Percentiles rank a stretch among this genome's conserved stretches.
phyloP scores from a whole-genome alignment of 2,797 vertebrate genomes.

The Taenioides sp. region DNA sequence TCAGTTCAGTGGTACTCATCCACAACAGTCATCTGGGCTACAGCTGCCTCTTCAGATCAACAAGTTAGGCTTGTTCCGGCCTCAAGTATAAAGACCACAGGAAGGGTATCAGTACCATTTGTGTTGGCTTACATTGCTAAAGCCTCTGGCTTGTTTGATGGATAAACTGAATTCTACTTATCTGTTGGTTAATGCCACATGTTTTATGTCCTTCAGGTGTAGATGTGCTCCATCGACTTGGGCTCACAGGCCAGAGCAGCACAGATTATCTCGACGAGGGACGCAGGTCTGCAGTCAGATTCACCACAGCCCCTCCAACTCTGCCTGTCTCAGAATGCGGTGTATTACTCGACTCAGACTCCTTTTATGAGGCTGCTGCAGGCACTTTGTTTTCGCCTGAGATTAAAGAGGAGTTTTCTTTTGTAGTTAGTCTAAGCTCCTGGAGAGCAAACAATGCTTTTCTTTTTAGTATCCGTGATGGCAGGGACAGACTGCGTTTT shows the following conservation, averaged over 20 bases:
- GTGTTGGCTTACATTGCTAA: not conserved
- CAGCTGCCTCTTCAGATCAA: constrained; percentile 51
- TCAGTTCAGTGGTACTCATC: constrained; percentile 30
- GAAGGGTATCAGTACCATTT: not conserved
- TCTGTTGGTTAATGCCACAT: constrained; percentile 18
- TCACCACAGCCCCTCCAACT: constrained; percentile 63
- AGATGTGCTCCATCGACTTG: constrained; percentile 89
- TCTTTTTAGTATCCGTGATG: constrained; percentile 88
- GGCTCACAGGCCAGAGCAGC: constrained; percentile 78
- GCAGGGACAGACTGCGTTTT: constrained; percentile 84
- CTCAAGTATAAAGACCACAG: constrained; percentile 9
- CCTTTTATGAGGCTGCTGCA: constrained; percentile 79
- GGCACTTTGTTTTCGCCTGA: constrained; percentile 78
- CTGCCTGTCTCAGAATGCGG: constrained; percentile 75
- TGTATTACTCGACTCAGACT: constrained; percentile 78
- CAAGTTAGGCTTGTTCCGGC: constrained; percentile 12
- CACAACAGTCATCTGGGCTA: constrained; percentile 49
- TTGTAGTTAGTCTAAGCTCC: constrained; percentile 88
- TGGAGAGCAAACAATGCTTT: constrained; percentile 91
- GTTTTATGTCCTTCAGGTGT: constrained; percentile 79
- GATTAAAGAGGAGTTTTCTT: constrained; percentile 82
- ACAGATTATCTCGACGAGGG: constrained; percentile 67
- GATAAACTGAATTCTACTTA: not conserved
- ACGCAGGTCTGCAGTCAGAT: constrained; percentile 60
- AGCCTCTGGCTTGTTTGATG: not conserved